Percentiles rank a stretch among this genome's conserved stretches.
phyloP scores from a whole-genome alignment of 2,797 vertebrate species.

The Phaenicophaeus curvirostris region DNA sequence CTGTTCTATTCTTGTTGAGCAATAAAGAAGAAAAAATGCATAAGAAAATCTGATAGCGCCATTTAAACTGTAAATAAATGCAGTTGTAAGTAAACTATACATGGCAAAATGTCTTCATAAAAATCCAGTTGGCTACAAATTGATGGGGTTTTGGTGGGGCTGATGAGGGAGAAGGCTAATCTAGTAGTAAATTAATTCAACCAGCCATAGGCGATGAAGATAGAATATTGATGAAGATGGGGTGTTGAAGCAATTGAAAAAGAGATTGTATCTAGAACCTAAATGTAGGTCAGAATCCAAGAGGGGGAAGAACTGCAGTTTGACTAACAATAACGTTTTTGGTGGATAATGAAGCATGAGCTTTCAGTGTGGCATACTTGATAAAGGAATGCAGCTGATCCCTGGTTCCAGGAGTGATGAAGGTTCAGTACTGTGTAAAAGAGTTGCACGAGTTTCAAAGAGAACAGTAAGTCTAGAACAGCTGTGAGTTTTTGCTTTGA shows the following conservation, averaged over 20 bases:
- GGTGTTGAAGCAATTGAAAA: not conserved
- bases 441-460: not conserved
- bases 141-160: not conserved
- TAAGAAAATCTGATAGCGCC: not conserved
- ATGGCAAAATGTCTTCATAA: not conserved
- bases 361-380: fast-evolving
- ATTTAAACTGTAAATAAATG: not conserved
- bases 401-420: not conserved
- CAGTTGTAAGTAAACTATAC: not conserved
- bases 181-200: not conserved
- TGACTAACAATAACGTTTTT: not conserved
- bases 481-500: not conserved
- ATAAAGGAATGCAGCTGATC: not conserved
- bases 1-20: not conserved
- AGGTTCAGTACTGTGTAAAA: not conserved
- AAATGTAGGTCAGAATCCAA: not conserved
- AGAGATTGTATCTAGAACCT: not conserved
- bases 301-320: not conserved
- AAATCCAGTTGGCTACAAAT: not conserved
- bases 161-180: not conserved
- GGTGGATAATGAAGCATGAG: not conserved
- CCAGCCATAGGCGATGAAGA: not conserved
- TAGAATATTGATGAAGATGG: not conserved
- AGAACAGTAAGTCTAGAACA: not conserved
- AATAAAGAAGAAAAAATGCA: not conserved